phyloP scores from a whole-genome alignment of 2,797 vertebrate species.

The Stomatorhinus walkeri region DNA sequence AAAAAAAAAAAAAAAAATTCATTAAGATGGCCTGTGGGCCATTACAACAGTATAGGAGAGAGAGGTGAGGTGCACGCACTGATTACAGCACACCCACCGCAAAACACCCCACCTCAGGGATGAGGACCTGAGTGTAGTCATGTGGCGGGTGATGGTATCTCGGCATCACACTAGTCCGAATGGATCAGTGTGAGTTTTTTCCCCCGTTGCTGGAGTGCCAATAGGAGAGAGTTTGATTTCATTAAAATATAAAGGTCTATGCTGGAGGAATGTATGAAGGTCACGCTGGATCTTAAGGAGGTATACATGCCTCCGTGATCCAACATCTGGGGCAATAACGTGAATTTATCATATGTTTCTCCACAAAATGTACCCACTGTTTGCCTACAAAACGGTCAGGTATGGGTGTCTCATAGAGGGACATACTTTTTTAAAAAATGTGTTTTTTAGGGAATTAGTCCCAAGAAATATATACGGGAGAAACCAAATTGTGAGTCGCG shows the following conservation, averaged over 20 bases:
- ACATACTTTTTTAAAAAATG: background rate
- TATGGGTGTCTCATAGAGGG: background rate
- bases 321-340: background rate
- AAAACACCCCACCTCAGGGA: background rate
- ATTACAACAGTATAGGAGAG: background rate
- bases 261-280: background rate
- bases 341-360: background rate
- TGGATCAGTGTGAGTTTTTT: background rate
- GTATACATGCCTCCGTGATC: background rate
- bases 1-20: slow-evolving; percentile 14
- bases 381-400: background rate
- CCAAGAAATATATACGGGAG: background rate
- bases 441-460: background rate
- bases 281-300: background rate
- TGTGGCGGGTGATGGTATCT: background rate
- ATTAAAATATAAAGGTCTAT: background rate
- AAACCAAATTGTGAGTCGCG: background rate
- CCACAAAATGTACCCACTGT: background rate
- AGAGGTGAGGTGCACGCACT: background rate
- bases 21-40: background rate
- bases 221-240: background rate
- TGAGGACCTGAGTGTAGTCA: background rate
- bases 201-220: too few species aligned
- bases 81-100: background rate
- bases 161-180: background rate